Evolutionary conservation across 2,797 vertebrate species (phyloP).

Genomic region (Protosalanx chinensis): DNA sequence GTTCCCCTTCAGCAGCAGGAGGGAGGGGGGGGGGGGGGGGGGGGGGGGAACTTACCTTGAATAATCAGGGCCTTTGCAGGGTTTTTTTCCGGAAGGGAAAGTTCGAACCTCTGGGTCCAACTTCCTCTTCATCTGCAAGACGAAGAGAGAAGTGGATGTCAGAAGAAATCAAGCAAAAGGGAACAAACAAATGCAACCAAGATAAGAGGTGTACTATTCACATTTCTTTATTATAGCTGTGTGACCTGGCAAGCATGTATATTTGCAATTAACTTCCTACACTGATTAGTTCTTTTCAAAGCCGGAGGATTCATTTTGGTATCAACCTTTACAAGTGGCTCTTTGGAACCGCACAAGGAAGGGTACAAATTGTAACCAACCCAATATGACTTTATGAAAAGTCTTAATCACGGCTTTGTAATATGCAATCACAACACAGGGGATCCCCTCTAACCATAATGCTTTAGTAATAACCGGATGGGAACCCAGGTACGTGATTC

Average conservation of each 20-base stretch:
- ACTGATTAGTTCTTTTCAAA: conserved; percentile 13
- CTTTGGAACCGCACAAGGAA: conserved; percentile 15
- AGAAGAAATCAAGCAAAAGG: conserved; percentile 11
- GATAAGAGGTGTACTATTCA: neutral
- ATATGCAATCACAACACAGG: neutral
- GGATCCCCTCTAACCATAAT: neutral
- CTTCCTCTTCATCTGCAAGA: conserved; percentile 99
- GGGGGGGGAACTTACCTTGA: conserved; percentile 81
- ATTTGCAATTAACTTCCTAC: neutral
- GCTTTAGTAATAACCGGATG: neutral
- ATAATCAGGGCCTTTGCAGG: conserved; percentile 97
- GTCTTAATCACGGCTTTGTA: neutral
- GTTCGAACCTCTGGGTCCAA: conserved; percentile 99
- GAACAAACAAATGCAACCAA: neutral
- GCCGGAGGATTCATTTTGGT: conserved; percentile 19
- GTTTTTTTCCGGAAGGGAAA: conserved; percentile 99
- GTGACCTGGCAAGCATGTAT: neutral
- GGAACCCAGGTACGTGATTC: neutral
- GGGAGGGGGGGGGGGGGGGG: neutral
- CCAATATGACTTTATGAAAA: neutral
- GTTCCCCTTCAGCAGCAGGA: neutral
- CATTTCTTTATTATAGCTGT: neutral
- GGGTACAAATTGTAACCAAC: neutral
- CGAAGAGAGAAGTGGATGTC: conserved; percentile 29
- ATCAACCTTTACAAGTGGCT: conserved; percentile 18